These are phyloP conservation scores for Zygogramma bicolorata DNA, from an alignment of 2,888 invertebrate species.

Conservation along the genomic window DNA sequence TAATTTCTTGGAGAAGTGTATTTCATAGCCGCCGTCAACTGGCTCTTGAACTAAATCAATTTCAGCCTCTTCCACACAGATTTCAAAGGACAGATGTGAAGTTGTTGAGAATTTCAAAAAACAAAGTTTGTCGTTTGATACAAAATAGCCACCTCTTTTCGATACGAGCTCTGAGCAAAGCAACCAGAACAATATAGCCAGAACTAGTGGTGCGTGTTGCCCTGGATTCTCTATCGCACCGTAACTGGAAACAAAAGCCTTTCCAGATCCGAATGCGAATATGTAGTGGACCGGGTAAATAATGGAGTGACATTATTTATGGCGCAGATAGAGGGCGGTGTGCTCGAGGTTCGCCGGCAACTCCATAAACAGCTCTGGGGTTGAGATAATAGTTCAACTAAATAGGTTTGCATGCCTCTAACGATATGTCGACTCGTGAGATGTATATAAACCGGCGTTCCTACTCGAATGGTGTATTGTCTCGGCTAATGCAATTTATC, in stretches of 20 bases:
- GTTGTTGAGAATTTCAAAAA: no score
- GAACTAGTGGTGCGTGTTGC: not conserved
- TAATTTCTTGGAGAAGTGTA: no score
- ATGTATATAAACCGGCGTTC: not conserved
- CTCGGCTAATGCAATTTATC: not conserved
- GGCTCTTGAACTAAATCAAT: no score
- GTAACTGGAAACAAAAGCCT: not conserved
- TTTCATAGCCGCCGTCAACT: no score
- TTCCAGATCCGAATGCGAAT: constrained; percentile 6
- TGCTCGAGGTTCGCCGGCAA: constrained; percentile 9
- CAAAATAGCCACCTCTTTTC: not conserved
- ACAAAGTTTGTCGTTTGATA: no score
- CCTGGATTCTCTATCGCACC: not conserved
- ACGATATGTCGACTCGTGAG: constrained; percentile 27
- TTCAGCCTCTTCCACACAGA: no score
- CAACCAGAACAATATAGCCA: not conserved
- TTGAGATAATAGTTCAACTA: constrained; percentile 6
- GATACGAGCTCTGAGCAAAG: not conserved
- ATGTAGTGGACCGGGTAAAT: constrained; percentile 13
- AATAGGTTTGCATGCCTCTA: constrained; percentile 20
- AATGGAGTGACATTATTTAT: constrained; percentile 25
- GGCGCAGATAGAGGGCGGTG: constrained; percentile 6
- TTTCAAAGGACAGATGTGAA: no score
- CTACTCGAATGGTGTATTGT: not conserved
- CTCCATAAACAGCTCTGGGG: constrained; percentile 16